Base-by-base conservation (phyloP, 2,888 invertebrate genomes). In the Dinocampus coccinellae region DNA sequence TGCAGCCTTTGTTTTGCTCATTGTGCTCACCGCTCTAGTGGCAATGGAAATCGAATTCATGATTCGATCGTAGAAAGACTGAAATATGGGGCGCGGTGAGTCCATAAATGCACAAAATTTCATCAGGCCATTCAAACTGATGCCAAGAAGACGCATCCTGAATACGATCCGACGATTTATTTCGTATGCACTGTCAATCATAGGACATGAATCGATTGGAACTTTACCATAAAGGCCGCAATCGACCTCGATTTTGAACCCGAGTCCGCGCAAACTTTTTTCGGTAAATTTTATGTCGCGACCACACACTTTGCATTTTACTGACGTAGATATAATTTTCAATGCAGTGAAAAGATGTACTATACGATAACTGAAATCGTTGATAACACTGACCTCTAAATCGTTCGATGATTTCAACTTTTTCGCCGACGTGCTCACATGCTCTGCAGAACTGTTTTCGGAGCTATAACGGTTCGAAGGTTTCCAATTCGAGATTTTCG, bases 71-170 rank as follows among this genome's bases (percentile, higher is more conserved):
- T 73, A 73, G 16, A 64, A 62, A 58, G 47, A 65, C 34, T 70
- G 61, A 57, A 20, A 47, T 52, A 73, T 26, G 52, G 62, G 57
- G 33, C 52, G 63, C 60, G 61, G 55, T 34, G 69, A 47, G 66
- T 74, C 74, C 74, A 74, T 72, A 24, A 74, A 26, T 34, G 65
- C 66, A 53, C 66, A 65, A 22, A 72, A 72, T 22, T 36, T 68
- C 47, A 16, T 70, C 20, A 69, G 53, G 24, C 69, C 69, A 57
- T 67, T 26, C 20, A 66, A 36, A 26, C 69, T 72, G 16, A 72
- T 22, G 10, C 72, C 74, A 36, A 74, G 62, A 34, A 73, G 47
- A 53, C 68, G 42, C 73, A 70, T 34, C 13, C 58, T 68, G 22
- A 70, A 24, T 34, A 70, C 63, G 52, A 73, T 20, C 64, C 70